Evolutionary conservation across 2,888 invertebrate species (phyloP).

Genomic region (Lasioglossum villosulum): DNA sequence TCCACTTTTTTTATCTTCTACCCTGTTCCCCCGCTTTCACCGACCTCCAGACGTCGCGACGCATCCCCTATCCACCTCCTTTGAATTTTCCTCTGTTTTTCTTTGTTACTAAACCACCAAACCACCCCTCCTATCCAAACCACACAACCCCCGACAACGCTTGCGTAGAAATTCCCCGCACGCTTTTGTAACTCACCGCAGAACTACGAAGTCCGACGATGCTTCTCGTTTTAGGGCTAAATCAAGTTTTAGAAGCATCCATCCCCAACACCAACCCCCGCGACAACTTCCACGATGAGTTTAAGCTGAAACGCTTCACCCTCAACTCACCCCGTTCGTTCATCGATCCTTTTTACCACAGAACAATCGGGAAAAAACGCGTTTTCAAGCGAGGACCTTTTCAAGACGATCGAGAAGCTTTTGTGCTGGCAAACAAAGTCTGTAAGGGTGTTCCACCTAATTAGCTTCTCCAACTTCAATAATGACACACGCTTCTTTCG

Average conservation of each 20-base stretch:
- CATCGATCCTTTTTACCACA: background rate
- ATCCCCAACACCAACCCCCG: conserved; percentile 17
- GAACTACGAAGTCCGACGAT: conserved; percentile 33
- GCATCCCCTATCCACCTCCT: background rate
- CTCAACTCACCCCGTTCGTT: background rate
- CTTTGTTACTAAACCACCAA: conserved; percentile 15
- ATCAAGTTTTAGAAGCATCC: conserved; percentile 58
- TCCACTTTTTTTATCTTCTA: background rate
- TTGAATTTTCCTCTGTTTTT: conserved; percentile 24
- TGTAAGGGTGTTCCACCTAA: background rate
- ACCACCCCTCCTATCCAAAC: background rate
- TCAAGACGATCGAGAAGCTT: background rate
- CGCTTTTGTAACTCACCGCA: conserved; percentile 51
- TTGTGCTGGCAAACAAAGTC: background rate
- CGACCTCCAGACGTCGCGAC: conserved; percentile 28
- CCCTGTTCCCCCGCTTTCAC: background rate
- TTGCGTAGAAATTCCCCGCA: conserved; percentile 46
- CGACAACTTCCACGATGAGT: background rate
- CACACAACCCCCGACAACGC: background rate
- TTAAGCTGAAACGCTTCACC: background rate
- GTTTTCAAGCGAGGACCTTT: background rate
- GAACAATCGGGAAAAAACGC: background rate
- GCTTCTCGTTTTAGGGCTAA: conserved; percentile 35
- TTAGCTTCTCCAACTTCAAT: background rate
- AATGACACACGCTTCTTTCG: background rate